A percentile compares a stretch with the other conserved stretches of the same genome.
These are phyloP conservation scores for Myodes glareolus DNA, from an alignment of 2,113 vertebrate genomes.

Conservation along the genomic window DNA sequence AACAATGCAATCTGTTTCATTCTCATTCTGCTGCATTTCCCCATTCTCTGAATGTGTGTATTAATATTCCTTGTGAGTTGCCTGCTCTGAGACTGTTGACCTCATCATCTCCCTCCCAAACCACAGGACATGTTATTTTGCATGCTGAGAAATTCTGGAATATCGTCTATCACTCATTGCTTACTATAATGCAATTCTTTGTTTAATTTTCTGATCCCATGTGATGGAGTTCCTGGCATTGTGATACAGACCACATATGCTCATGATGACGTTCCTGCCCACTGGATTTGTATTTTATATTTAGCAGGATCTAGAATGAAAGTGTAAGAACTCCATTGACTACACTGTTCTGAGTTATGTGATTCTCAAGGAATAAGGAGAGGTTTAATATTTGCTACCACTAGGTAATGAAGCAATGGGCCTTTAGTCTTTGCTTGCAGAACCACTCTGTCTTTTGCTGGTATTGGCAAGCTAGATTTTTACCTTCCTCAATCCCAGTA, in stretches of 20 bases:
- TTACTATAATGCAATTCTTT: background rate
- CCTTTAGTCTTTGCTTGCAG: background rate
- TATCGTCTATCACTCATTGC: background rate
- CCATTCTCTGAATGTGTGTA: background rate
- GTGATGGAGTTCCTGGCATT: background rate
- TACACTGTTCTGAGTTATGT: constrained; percentile 2
- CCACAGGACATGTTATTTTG: background rate
- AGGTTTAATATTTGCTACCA: background rate
- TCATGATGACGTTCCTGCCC: background rate
- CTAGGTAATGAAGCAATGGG: background rate
- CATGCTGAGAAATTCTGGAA: background rate
- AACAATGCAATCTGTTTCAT: background rate
- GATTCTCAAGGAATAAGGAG: background rate
- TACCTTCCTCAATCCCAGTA: background rate
- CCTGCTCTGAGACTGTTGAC: background rate
- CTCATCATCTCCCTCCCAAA: background rate
- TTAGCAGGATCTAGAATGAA: background rate
- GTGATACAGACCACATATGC: background rate
- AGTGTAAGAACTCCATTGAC: background rate
- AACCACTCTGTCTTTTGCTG: background rate
- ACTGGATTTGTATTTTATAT: background rate
- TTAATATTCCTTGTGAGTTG: background rate
- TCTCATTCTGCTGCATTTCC: background rate
- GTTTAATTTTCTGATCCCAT: background rate
- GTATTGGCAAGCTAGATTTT: background rate